phyloP scores from a whole-genome alignment of 1,140 invertebrate genomes.

The Teleogryllus occipitalis region DNA sequence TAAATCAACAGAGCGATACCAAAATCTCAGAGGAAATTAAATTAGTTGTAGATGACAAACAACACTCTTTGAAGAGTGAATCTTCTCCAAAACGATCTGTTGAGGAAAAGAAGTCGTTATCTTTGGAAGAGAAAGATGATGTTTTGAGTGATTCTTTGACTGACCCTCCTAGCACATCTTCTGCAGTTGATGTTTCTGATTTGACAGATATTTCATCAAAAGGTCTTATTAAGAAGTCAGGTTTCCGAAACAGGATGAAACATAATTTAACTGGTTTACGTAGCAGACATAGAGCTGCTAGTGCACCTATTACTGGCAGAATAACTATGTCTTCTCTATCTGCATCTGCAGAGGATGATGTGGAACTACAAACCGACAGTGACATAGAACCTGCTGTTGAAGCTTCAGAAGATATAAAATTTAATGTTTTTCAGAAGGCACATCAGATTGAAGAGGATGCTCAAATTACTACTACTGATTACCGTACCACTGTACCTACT shows the following conservation, averaged over 20 bases:
- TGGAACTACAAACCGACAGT: conserved; percentile 28
- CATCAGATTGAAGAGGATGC: not conserved
- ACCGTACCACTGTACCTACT: not conserved
- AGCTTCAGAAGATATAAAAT: conserved; percentile 36
- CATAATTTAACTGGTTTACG: not conserved
- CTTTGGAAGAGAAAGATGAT: not conserved
- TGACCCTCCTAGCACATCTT: not conserved
- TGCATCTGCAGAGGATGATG: not conserved
- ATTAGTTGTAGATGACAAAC: not conserved
- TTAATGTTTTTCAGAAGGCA: not conserved
- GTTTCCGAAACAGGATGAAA: not conserved
- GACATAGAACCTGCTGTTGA: conserved; percentile 47
- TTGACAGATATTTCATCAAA: not conserved
- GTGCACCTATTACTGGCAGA: not conserved
- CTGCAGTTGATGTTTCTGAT: not conserved
- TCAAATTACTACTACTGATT: conserved; percentile 15
- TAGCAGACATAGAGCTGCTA: not conserved
- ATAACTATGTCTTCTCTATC: not conserved
- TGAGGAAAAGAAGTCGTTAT: not conserved
- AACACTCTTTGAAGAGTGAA: not conserved
- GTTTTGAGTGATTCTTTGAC: not conserved
- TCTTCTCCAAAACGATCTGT: not conserved
- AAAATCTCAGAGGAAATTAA: not conserved
- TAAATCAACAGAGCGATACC: not conserved
- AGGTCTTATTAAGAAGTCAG: not conserved